Evolutionary conservation across 2,113 vertebrate species (phyloP).

Genomic region (Boulengerochromis microlepis): DNA sequence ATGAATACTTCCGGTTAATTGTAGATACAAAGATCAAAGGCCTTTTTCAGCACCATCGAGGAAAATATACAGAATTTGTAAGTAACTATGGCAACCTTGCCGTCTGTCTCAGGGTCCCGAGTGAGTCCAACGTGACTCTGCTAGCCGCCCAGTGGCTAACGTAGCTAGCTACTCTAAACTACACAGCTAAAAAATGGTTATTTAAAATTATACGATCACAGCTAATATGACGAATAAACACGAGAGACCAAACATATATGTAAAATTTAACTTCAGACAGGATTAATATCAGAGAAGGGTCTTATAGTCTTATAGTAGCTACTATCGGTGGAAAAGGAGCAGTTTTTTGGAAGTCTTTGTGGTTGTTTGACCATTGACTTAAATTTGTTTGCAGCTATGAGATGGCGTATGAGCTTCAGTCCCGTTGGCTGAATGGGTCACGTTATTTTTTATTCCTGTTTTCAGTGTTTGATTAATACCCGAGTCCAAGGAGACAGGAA

Average conservation of each 20-base stretch:
- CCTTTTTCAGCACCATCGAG: background rate
- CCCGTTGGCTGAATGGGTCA: background rate
- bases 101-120: too few relatives aligned
- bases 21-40: background rate
- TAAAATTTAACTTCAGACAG: background rate
- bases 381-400: background rate
- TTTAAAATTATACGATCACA: background rate
- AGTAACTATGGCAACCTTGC: background rate
- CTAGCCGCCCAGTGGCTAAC: background rate
- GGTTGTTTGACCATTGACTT: background rate
- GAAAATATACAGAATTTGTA: background rate
- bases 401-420: background rate
- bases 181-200: background rate
- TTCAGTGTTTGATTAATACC: background rate
- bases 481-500: background rate
- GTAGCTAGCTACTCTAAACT: background rate
- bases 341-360: background rate
- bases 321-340: background rate
- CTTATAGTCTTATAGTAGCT: too few relatives aligned
- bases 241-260: background rate
- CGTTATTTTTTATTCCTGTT: background rate
- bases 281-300: background rate
- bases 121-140: background rate
- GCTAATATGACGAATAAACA: background rate
- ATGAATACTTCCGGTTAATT: background rate